These are phyloP conservation scores for Phocides pigmalion DNA, from an alignment of 1,140 invertebrate genomes.

Conservation along the genomic window DNA sequence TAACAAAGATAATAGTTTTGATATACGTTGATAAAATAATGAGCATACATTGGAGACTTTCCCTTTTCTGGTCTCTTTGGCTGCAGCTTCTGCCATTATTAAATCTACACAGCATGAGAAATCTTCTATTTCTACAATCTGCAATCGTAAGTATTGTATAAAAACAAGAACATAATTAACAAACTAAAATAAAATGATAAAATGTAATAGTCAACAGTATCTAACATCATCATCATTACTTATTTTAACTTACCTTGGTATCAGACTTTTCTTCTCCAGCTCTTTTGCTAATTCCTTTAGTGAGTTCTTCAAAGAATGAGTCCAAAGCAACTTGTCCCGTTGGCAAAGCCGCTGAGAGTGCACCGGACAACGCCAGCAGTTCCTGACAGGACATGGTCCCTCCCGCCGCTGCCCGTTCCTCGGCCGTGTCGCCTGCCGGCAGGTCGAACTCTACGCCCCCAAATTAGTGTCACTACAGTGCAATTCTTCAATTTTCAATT, in stretches of 20 bases:
- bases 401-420: constrained; percentile 69
- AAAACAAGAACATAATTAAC: too few relatives aligned
- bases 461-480: constrained; percentile 63
- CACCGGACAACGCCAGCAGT: constrained; percentile 94
- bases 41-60: constrained; percentile 73
- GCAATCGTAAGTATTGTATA: constrained; percentile 26
- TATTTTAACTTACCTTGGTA: constrained; percentile 56
- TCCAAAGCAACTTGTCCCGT: constrained; percentile 93
- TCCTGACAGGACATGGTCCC: constrained; percentile 95
- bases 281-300: constrained; percentile 86
- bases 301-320: constrained; percentile 91
- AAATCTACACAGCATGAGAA: constrained; percentile 90
- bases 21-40: constrained; percentile 80
- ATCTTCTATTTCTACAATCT: constrained; percentile 85
- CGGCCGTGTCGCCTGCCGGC: constrained; percentile 70
- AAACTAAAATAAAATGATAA: too few relatives aligned
- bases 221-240: too few relatives aligned
- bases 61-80: constrained; percentile 81
- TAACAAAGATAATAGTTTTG: constrained; percentile 83
- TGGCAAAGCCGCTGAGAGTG: constrained; percentile 94
- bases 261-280: constrained; percentile 74
- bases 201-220: too few relatives aligned
- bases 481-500: constrained; percentile 35
- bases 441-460: constrained; percentile 77
- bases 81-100: constrained; percentile 85